Evolutionary conservation across 35 echinoderm and acorn worm species (phyloP).

Genomic region (Amphiura filiformis): DNA sequence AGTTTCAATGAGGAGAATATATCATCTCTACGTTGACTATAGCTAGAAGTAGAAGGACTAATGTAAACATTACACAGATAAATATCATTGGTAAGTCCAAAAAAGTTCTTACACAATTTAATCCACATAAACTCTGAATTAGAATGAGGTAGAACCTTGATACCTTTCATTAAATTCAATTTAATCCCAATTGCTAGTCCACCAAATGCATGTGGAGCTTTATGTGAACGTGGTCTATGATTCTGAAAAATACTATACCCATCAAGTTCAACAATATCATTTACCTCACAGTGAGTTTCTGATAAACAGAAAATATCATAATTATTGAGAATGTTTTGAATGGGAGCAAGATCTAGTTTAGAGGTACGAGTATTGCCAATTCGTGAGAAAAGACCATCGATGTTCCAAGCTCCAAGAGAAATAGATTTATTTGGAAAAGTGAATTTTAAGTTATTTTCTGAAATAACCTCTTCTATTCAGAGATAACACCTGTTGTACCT

Average conservation of each 20-base stretch:
- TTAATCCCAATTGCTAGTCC: neutral
- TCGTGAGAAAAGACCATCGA: neutral
- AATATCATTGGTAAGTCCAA: neutral
- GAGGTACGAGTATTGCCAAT: constrained; percentile 1
- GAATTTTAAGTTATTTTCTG: neutral
- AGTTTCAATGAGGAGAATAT: neutral
- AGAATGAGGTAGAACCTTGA: neutral
- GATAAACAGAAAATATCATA: neutral
- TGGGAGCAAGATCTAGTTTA: neutral
- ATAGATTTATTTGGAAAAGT: neutral
- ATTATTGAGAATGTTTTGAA: neutral
- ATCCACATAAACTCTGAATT: neutral
- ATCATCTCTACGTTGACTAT: constrained; percentile 11
- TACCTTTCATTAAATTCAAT: neutral
- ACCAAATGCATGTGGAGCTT: neutral
- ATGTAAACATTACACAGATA: neutral
- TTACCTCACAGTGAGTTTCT: neutral
- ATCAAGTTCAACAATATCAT: neutral
- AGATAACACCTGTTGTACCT: neutral
- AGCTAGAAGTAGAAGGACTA: neutral
- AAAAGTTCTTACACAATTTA: neutral
- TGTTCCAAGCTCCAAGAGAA: neutral
- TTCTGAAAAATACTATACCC: neutral
- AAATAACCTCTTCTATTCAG: neutral
- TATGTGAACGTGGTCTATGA: neutral